Base-by-base conservation (phyloP, 2,113 vertebrate genomes). In the Cyanoderma ruficeps region DNA sequence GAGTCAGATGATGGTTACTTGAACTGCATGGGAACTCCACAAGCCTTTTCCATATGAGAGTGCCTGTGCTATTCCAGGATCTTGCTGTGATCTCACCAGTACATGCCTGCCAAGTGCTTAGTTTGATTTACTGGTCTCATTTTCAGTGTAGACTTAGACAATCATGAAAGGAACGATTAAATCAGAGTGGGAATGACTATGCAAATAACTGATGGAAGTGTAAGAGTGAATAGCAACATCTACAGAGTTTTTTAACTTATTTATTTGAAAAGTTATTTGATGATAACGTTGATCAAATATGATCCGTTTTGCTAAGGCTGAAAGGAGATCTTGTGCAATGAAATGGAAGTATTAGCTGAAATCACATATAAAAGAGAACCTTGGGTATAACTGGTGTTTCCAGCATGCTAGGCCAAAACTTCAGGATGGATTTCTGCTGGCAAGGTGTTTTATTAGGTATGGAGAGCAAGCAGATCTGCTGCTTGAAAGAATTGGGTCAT, bases 111-210 rank as follows among this genome's bases (percentile, higher is more conserved):
- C 94, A 96, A 93, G 64, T 2, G 15, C 75, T 83, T 63, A 42
- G 80, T 83, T 90, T 97, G 88, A 95, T 89, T 90, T 96, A 88
- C 69, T 92, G 64, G 53, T 91, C 90, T 93, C 52, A 56, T 90
- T 86, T 92, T 67, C 57, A 60, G 0, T 57, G 79, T 90, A 47
- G 71, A 90, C 68, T 88, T 92, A 90, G 53, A 91, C 71, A 90
- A 7, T 92, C 56, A 23, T 70, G 83, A 93, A 83, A 87, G 57
- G 74, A 76, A 90, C 71, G 44, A 87, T 89, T 88, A 93, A 92
- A 94, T 71, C 52, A 49, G 79, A 92, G 67, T 83, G 84, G 76
- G 87, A 90, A 88, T 88, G 88, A 88, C 85, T 93, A 20, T 64
- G 79, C 71, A 74, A 88, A 70, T 77, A 90, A 83, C 50, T 86